Evolutionary conservation across 2,888 invertebrate genomes (phyloP).

Genomic region (Kryphioiulus occultus): DNA sequence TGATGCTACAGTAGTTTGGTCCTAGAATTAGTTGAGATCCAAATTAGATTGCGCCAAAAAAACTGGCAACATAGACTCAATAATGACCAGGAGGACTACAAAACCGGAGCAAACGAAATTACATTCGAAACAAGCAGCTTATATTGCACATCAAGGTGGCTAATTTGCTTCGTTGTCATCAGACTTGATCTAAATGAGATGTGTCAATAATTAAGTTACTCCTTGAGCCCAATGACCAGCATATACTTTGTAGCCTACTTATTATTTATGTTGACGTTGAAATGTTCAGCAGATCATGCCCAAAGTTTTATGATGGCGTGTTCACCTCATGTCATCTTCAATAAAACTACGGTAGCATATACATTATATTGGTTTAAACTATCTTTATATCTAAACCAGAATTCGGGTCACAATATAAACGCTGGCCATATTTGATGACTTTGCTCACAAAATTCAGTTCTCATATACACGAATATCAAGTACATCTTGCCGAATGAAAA

Average conservation of each 20-base stretch:
- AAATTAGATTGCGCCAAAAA: neutral
- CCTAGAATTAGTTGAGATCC: neutral
- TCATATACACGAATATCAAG: neutral
- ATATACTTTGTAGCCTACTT: neutral
- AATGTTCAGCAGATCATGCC: neutral
- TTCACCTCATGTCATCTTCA: neutral
- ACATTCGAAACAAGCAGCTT: constrained; percentile 2
- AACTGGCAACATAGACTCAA: neutral
- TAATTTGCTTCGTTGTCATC: constrained; percentile 4
- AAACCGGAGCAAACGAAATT: neutral
- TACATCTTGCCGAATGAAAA: neutral
- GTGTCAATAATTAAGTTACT: neutral
- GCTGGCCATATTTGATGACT: no score
- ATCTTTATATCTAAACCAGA: neutral
- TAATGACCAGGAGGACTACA: constrained; percentile 7
- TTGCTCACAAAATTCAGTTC: no score
- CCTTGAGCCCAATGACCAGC: neutral
- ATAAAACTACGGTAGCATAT: neutral
- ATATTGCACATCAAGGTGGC: neutral
- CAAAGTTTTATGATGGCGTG: neutral
- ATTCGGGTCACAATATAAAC: no score
- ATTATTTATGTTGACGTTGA: neutral
- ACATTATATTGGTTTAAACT: neutral
- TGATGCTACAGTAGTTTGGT: neutral
- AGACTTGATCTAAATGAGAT: neutral